Conservation (phyloP, 1,140 invertebrate genomes). For the Conus ventricosus region DNA sequence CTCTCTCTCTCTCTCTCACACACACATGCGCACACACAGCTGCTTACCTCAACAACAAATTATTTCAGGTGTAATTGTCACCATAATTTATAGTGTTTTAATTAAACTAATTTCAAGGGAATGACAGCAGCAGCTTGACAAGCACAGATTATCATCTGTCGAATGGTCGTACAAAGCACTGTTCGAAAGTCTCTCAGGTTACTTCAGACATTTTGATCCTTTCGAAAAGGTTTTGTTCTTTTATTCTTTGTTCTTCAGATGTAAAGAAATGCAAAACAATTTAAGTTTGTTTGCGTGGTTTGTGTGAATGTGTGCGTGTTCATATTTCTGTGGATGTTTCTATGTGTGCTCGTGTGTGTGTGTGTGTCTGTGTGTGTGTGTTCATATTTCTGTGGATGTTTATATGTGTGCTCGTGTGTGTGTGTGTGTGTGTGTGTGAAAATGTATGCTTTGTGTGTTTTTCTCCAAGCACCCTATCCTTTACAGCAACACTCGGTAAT, state of each 20-base stretch:
- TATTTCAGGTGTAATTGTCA: too few species aligned
- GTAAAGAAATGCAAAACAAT: not conserved
- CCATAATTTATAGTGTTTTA: not conserved
- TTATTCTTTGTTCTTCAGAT: not conserved
- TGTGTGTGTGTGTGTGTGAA: not conserved
- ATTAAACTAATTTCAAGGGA: not conserved
- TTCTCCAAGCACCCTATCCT: too few species aligned
- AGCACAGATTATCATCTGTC: too few species aligned
- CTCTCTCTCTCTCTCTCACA: too few species aligned
- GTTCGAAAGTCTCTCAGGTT: too few species aligned
- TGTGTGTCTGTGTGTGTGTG: slow-evolving; percentile 6
- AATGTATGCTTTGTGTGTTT: too few species aligned
- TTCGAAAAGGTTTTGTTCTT: not conserved
- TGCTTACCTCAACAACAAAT: not conserved
- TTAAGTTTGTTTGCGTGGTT: not conserved
- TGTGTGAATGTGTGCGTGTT: not conserved
- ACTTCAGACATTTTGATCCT: not conserved
- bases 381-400: not conserved
- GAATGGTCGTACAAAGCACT: too few species aligned
- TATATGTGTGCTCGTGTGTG: not conserved
- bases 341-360: slow-evolving; percentile 4
- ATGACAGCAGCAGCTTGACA: not conserved
- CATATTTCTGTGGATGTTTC: not conserved
- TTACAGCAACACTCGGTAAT: too few species aligned
- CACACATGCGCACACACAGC: not conserved